Conservation (phyloP, 2,888 invertebrate species). For the Brachyptera risi region DNA sequence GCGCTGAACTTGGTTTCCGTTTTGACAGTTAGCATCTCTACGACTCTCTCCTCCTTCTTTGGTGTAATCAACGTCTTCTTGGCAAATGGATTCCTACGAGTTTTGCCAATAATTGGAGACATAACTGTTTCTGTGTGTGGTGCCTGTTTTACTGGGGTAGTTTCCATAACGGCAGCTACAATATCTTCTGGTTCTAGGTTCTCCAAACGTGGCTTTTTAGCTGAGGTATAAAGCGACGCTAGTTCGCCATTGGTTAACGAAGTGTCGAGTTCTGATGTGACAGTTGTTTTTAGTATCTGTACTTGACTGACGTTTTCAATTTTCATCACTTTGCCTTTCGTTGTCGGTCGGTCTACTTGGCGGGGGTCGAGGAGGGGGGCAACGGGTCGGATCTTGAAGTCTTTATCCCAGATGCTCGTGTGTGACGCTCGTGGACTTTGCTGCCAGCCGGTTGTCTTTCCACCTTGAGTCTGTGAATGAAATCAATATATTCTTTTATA, state of each 20-base stretch:
- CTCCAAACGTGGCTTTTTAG: neutral
- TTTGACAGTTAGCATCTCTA: neutral
- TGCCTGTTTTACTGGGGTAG: neutral
- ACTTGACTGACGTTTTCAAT: neutral
- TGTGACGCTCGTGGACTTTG: slow-evolving; percentile 21
- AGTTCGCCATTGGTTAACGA: slow-evolving; percentile 13
- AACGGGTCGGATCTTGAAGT: slow-evolving; percentile 2
- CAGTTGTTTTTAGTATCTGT: neutral
- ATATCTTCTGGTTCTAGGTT: slow-evolving; percentile 1
- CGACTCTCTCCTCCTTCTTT: neutral
- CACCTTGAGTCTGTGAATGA: slow-evolving; percentile 9
- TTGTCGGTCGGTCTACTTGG: slow-evolving; percentile 18
- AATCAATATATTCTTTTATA: too few species aligned
- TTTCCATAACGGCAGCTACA: neutral
- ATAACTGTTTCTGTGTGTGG: neutral
- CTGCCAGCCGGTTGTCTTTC: slow-evolving; percentile 10
- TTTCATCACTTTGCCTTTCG: slow-evolving; percentile 19
- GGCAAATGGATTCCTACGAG: slow-evolving; percentile 18
- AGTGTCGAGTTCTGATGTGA: neutral
- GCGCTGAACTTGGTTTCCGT: slow-evolving; percentile 22
- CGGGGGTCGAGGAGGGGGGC: slow-evolving; percentile 6
- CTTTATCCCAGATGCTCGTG: slow-evolving; percentile 27
- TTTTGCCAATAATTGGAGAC: slow-evolving; percentile 22
- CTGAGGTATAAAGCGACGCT: slow-evolving; percentile 15
- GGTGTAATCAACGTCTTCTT: neutral